These are phyloP conservation scores for Dissostichus mawsoni DNA, from an alignment of 2,113 vertebrate genomes.

Conservation along the genomic window DNA sequence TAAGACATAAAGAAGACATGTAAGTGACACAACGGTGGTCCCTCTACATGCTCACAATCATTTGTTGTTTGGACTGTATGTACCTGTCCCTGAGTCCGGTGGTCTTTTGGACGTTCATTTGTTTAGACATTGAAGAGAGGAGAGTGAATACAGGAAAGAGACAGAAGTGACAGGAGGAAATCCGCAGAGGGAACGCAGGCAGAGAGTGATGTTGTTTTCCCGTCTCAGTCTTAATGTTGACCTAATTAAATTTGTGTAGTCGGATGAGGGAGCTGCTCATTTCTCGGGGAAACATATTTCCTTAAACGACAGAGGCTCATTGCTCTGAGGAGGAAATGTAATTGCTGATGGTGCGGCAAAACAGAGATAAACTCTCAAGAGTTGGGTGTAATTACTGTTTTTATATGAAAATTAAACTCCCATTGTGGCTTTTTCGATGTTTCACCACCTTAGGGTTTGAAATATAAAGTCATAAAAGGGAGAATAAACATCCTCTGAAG, in stretches of 20 bases:
- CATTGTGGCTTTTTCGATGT: background rate
- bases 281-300: slow-evolving; percentile 38
- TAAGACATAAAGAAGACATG: no score
- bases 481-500: background rate
- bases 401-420: background rate
- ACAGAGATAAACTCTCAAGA: background rate
- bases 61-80: no score
- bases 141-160: background rate
- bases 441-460: background rate
- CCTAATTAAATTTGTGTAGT: slow-evolving; percentile 63
- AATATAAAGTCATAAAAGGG: background rate
- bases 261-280: slow-evolving; percentile 1
- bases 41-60: no score
- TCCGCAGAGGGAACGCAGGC: slow-evolving; percentile 15
- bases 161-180: slow-evolving; percentile 6
- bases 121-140: slow-evolving; percentile 11
- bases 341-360: slow-evolving; percentile 18
- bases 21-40: no score
- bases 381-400: slow-evolving; percentile 16
- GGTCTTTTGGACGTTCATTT: background rate
- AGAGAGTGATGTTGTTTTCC: slow-evolving; percentile 29
- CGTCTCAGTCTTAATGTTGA: slow-evolving; percentile 50
- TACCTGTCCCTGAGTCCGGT: no score
- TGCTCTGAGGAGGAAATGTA: slow-evolving; percentile 16
- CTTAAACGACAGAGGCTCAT: slow-evolving; percentile 32